These are phyloP conservation scores for Rhingia campestris DNA, from an alignment of 2,888 invertebrate genomes.

Conservation along the genomic window DNA sequence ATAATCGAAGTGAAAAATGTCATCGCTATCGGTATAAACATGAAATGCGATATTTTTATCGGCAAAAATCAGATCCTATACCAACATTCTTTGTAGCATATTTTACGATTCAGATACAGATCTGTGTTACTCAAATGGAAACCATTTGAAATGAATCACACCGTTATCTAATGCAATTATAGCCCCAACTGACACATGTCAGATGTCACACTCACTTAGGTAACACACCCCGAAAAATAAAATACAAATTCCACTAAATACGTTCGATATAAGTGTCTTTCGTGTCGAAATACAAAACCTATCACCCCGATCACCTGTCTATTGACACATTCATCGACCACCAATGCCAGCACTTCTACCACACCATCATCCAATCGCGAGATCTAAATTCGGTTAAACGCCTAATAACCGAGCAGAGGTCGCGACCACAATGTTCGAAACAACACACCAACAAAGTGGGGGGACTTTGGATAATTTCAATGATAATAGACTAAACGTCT, in stretches of 20 bases:
- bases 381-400: conserved; percentile 71
- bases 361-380: conserved; percentile 42
- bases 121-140: too few relatives aligned
- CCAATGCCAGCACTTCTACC: conserved; percentile 7
- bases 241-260: conserved; percentile 35
- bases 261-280: conserved; percentile 28
- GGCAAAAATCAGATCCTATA: too few relatives aligned
- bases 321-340: conserved; percentile 39
- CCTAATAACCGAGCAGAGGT: conserved; percentile 59
- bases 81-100: too few relatives aligned
- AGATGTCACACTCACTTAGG: too few relatives aligned
- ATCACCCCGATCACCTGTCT: conserved; percentile 47
- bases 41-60: too few relatives aligned
- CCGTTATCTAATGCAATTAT: too few relatives aligned
- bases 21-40: too few relatives aligned
- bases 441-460: conserved; percentile 54
- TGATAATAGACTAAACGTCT: conserved; percentile 70
- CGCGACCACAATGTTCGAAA: conserved; percentile 51
- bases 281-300: conserved; percentile 38
- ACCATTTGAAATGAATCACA: too few relatives aligned
- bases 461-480: conserved; percentile 57
- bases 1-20: too few relatives aligned
- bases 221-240: conserved; percentile 9
- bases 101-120: too few relatives aligned
- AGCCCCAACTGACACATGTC: too few relatives aligned